A percentile compares a stretch with the other conserved stretches of the same genome.
phyloP scores from a whole-genome alignment of 2,797 vertebrate genomes.

The Pristis pectinata region DNA sequence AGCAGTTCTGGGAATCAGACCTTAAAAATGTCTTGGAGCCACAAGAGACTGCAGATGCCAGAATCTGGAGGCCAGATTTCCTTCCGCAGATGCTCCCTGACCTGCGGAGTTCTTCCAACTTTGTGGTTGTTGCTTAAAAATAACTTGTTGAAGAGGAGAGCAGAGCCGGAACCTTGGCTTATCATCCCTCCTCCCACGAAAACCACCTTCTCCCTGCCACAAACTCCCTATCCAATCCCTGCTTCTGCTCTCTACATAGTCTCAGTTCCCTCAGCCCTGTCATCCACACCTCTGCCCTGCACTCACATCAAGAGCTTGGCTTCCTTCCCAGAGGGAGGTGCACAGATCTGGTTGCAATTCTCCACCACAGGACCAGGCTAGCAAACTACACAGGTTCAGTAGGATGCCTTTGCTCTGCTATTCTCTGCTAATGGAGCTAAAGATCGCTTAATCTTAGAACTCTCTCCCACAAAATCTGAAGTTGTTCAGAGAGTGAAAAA shows the following conservation, averaged over 20 bases:
- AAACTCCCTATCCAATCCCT: background rate
- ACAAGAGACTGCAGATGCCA: no score
- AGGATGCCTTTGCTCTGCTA: background rate
- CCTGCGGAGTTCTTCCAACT: no score
- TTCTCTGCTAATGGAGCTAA: background rate
- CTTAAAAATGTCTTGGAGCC: background rate
- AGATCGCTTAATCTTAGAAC: background rate
- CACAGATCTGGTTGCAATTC: no score
- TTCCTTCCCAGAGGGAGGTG: no score
- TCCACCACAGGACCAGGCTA: background rate
- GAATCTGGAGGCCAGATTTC: no score
- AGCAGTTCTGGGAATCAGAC: background rate
- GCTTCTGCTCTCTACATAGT: background rate
- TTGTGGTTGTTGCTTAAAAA: no score
- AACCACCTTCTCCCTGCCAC: background rate
- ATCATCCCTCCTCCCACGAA: background rate
- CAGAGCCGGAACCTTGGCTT: background rate
- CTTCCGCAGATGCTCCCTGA: no score
- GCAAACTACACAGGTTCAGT: background rate
- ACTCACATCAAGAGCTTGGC: no score
- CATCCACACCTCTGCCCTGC: no score
- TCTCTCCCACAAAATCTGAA: background rate
- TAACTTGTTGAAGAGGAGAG: no score
- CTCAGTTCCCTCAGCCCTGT: no score
- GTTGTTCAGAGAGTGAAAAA: background rate